Percentiles rank a stretch among this genome's conserved stretches.
phyloP scores from a whole-genome alignment of 2,113 vertebrate genomes.

The Gallinago jamesoni region DNA sequence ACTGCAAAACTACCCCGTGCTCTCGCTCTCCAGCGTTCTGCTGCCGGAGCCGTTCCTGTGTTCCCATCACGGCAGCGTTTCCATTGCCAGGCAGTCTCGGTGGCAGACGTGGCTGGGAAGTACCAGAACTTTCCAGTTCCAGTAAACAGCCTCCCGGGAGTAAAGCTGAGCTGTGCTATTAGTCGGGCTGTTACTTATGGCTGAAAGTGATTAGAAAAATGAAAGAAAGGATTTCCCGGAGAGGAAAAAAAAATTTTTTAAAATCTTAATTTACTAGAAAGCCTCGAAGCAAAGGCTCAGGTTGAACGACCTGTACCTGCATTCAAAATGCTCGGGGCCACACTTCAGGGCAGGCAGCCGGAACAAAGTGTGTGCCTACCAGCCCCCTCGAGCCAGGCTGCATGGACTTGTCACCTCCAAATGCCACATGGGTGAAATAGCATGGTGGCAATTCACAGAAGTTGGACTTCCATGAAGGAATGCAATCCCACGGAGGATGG shows the following conservation, averaged over 20 bases:
- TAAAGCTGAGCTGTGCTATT: background rate
- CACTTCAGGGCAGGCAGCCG: background rate
- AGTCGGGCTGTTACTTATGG: background rate
- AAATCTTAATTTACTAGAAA: background rate
- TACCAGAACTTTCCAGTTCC: background rate
- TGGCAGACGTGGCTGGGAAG: background rate
- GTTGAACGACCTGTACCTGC: background rate
- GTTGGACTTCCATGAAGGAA: background rate
- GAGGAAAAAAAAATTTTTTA: background rate
- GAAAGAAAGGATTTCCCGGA: background rate
- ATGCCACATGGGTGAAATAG: background rate
- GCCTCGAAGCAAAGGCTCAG: background rate
- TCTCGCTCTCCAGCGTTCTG: background rate
- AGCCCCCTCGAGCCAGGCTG: background rate
- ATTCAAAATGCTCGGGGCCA: background rate
- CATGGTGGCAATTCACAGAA: background rate
- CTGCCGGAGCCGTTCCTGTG: background rate
- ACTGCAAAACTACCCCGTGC: background rate
- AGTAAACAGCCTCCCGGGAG: background rate
- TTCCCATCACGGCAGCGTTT: background rate
- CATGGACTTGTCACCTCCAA: background rate
- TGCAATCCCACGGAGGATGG: too few relatives aligned
- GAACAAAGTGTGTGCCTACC: background rate
- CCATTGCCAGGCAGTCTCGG: background rate
- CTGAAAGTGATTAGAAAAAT: slow-evolving; percentile 9